Conservation (phyloP, 2,888 invertebrate genomes). For the Spodoptera picta region DNA sequence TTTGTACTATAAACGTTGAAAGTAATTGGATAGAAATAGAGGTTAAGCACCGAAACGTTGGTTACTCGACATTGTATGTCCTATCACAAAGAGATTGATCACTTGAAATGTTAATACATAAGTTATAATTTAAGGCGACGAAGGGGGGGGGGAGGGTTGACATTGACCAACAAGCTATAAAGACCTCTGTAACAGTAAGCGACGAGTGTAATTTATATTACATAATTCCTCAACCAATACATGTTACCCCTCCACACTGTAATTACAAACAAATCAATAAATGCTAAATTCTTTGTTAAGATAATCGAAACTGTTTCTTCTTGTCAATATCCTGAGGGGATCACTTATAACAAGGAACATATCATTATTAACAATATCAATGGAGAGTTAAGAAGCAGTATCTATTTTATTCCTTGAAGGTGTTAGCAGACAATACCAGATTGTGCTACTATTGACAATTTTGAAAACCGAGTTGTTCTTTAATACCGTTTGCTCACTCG, state of each 20-base stretch:
- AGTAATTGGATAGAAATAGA: slow-evolving; percentile 24
- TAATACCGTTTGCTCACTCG: too few species aligned
- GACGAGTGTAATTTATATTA: slow-evolving; percentile 13
- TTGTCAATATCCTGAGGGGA: slow-evolving; percentile 34
- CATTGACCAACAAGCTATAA: too few species aligned
- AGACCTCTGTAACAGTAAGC: background rate
- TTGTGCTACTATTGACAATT: too few species aligned
- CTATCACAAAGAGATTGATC: slow-evolving; percentile 23
- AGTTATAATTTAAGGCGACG: too few species aligned
- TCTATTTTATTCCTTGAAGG: too few species aligned
- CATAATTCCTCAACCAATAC: slow-evolving; percentile 34
- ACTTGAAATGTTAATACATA: too few species aligned
- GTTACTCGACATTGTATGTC: slow-evolving; percentile 48
- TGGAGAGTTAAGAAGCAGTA: slow-evolving; percentile 15
- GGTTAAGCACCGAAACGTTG: slow-evolving; percentile 41
- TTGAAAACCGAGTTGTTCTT: too few species aligned
- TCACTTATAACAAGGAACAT: slow-evolving; percentile 4
- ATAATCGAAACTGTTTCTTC: slow-evolving; percentile 23
- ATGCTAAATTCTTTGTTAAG: slow-evolving; percentile 33
- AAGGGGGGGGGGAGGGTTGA: too few species aligned
- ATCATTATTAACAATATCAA: slow-evolving; percentile 9
- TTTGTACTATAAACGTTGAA: slow-evolving; percentile 53
- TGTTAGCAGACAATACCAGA: too few species aligned
- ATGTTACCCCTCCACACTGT: slow-evolving; percentile 16
- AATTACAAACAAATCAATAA: slow-evolving; percentile 39